Base-by-base conservation (phyloP, 2,888 invertebrate species). In the Lasioglossum morio region DNA sequence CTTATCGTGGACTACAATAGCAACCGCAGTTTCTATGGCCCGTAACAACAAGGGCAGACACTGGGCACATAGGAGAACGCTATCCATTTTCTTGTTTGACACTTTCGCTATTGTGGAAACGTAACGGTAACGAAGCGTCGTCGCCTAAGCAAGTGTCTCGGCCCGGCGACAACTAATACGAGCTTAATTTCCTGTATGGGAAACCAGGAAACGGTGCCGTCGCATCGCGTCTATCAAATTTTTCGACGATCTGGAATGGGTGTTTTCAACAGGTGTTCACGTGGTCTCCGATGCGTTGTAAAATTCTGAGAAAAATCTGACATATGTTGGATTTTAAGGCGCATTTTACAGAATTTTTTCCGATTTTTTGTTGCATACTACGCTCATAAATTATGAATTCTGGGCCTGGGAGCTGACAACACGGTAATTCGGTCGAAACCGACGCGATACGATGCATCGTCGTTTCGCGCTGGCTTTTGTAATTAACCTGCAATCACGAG, bases 101-200 rank as follows among this genome's bases (percentile, higher is more conserved):
- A 72, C 72, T 72, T 60, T 72, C 40, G 40, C 76, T 66, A 86
- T 84, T 86, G 85, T 84, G 57, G 46, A 37, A 72, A 74, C 63
- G 70, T 80, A 84, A 86, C 77, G 77, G 70, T 80, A 86, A 86
- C 84, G 77, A 84, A 84, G 63, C 84, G 43, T 80, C 84, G 43
- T 80, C 74, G 85, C 37, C 82, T 82, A 66, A 79, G 66, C 23
- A 76, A 72, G 85, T 81, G 57, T 72, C 48, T 40, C 43, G 5
- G 48, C 48, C 48, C 43, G 5, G 48, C 10, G 43, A 72, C 80
- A 63, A 66, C 85, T n/a, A 78, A 85, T 78, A 63, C 69, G 78
- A 75, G 80, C 82, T 85, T 79, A 87, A 84, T 86, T 84, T 86
- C 81, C 85, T 83, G 73, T 73, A 23, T 57, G 74, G 73, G 72